These are phyloP conservation scores for Diacarnus erythraeanus DNA, from an alignment of 37 sponge, comb jelly and placozoan genomes.

Conservation along the genomic window DNA sequence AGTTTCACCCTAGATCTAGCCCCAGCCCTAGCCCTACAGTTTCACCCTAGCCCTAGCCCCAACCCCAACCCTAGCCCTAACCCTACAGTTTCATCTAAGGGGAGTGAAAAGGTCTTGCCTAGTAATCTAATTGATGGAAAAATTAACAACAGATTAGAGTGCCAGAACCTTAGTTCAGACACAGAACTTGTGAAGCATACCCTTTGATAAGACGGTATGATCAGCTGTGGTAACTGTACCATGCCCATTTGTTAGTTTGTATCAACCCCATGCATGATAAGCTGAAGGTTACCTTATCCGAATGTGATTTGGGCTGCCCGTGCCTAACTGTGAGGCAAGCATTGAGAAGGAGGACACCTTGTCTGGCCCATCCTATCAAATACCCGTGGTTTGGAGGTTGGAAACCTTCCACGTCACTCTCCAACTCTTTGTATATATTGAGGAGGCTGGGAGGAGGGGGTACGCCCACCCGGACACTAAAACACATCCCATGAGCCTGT, in stretches of 20 bases:
- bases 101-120: no score
- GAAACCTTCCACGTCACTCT: conserved; percentile 74
- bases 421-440: conserved; percentile 95
- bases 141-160: not conserved
- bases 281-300: conserved; percentile 50
- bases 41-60: no score
- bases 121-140: no score
- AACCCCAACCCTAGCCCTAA: no score
- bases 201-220: no score
- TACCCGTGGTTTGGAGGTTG: conserved; percentile 85
- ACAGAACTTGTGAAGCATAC: no score
- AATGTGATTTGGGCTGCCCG: conserved; percentile 88
- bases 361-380: conserved; percentile 94
- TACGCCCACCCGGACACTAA: conserved; percentile 91
- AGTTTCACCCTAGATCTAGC: no score
- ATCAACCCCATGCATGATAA: no score
- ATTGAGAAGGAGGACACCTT: conserved; percentile 97
- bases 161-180: not conserved
- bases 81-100: no score
- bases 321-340: conserved; percentile 91
- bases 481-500: conserved; percentile 96
- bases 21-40: no score
- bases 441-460: conserved; percentile 84
- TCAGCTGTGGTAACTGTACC: no score
- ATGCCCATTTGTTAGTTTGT: not conserved